Conservation (phyloP, 2,888 invertebrate species). For the Theristus sp. region DNA sequence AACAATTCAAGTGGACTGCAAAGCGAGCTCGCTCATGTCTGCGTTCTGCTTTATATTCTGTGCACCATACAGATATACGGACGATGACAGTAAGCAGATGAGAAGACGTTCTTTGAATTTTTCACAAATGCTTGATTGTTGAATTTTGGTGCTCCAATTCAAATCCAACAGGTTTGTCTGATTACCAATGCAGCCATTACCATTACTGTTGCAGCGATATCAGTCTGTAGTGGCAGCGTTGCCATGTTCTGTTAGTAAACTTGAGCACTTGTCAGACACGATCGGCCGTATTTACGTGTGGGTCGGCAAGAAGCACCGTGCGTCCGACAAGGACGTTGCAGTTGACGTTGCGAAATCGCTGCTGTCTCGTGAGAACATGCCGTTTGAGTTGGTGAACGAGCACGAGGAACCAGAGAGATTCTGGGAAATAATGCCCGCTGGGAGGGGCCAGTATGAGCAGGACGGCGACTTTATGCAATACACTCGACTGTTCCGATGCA, state of each 20-base stretch:
- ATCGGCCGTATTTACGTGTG: constrained; percentile 9
- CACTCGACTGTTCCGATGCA: constrained; percentile 85
- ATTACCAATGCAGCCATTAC: too few relatives aligned
- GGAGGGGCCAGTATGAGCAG: constrained; percentile 13
- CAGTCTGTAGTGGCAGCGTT: too few relatives aligned
- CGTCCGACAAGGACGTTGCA: constrained; percentile 4
- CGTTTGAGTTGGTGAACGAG: constrained; percentile 11
- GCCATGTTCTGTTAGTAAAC: too few relatives aligned
- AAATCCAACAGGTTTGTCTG: too few relatives aligned
- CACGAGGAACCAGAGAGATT: constrained; percentile 22
- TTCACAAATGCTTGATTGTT: too few relatives aligned
- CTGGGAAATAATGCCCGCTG: constrained; percentile 12
- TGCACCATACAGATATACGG: constrained; percentile 14
- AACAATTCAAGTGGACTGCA: constrained; percentile 46
- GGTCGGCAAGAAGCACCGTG: constrained; percentile 11
- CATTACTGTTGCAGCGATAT: too few relatives aligned
- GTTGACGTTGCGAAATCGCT: constrained; percentile 8
- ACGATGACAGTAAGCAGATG: constrained; percentile 8
- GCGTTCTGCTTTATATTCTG: constrained; percentile 58
- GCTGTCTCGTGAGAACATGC: constrained; percentile 7
- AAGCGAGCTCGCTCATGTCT: constrained; percentile 67
- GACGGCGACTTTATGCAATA: constrained; percentile 77
- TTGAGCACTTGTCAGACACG: too few relatives aligned
- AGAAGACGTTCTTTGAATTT: too few relatives aligned
- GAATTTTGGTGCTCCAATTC: too few relatives aligned